These are phyloP conservation scores for Diorhabda carinulata DNA, from an alignment of 1,140 invertebrate genomes.

Conservation along the genomic window DNA sequence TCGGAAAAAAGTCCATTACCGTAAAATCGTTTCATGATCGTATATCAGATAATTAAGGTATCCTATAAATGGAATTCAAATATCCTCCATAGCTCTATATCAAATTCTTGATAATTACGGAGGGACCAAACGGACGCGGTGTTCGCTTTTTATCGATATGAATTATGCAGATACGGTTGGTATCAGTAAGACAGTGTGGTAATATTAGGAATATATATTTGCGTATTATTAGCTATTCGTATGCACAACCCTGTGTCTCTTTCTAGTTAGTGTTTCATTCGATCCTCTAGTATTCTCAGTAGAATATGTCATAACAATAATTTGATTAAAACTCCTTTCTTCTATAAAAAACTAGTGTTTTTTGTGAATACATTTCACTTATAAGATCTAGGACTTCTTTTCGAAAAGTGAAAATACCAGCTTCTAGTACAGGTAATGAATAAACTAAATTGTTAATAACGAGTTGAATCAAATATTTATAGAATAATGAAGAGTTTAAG, in stretches of 20 bases:
- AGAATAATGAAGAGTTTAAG: too few relatives aligned
- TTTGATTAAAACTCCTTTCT: too few relatives aligned
- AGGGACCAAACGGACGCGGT: slow-evolving; percentile 5
- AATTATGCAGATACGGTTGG: slow-evolving; percentile 31
- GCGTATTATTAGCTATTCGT: slow-evolving; percentile 40
- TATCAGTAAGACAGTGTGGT: slow-evolving; percentile 36
- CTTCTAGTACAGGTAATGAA: too few relatives aligned
- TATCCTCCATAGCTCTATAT: slow-evolving; percentile 4
- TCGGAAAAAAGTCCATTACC: neutral
- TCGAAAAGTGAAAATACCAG: too few relatives aligned
- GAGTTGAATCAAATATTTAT: too few relatives aligned
- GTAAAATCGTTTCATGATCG: neutral
- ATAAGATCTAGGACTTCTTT: too few relatives aligned
- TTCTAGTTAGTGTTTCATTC: slow-evolving; percentile 15
- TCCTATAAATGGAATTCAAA: slow-evolving; percentile 13
- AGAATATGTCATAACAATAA: neutral
- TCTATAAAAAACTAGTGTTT: too few relatives aligned
- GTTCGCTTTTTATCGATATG: slow-evolving; percentile 22
- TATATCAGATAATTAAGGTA: neutral
- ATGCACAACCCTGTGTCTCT: slow-evolving; percentile 34
- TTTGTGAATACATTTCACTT: too few relatives aligned
- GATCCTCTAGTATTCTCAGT: neutral
- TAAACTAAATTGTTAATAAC: too few relatives aligned
- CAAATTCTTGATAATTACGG: slow-evolving; percentile 10
- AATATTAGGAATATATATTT: slow-evolving; percentile 39